Evolutionary conservation across 1,140 invertebrate species (phyloP), one percentile per base, ranked within the genome.

Genomic region (Drosophila repleta): DNA sequence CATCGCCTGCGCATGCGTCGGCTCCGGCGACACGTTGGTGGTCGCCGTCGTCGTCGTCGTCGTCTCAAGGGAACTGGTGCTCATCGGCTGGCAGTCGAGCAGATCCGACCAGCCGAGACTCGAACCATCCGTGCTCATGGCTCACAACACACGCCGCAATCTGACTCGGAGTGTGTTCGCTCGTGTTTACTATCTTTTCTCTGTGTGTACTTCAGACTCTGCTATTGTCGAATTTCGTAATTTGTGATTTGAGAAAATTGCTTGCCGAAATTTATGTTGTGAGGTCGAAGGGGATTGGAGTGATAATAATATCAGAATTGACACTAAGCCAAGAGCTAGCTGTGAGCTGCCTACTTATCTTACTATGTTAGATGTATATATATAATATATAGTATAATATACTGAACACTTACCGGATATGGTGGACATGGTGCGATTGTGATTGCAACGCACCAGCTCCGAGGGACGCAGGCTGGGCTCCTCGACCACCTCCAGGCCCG

Each of bases 401-500:
- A n/a, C n/a, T n/a, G n/a, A 21, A 62, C 87, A 70, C 39, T 43
- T 41, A 92, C 91, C 91, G 53, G 91, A 92, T 71, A 92, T 92
- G 41, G 90, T 91, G 49, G 91, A 92, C 90, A 92, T 91, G 32
- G 90, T 92, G 57, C 91, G 87, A 75, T 92, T 92, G 43, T 92
- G 90, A 55, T 92, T 93, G 55, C 93, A 93, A 29, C 93, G 92
- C 15, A 93, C 91, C 41, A 95, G 85, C 57, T 94, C 94, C 2
- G 94, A 94, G 17, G 94, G 94, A 51, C 93, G 92, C 6, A 94
- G 75, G 4, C 93, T 94, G 0, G 94, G 94, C 89, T 95, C 94
- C 64, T 95, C 94, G 1, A 94, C 75, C 35, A 95, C 93, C 58
- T 93, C 93, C 18, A 93, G 90, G 3, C 91, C 91, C 0, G 91